These are phyloP conservation scores for Tupaia tana DNA, from an alignment of 2,113 vertebrate genomes.

Conservation along the genomic window DNA sequence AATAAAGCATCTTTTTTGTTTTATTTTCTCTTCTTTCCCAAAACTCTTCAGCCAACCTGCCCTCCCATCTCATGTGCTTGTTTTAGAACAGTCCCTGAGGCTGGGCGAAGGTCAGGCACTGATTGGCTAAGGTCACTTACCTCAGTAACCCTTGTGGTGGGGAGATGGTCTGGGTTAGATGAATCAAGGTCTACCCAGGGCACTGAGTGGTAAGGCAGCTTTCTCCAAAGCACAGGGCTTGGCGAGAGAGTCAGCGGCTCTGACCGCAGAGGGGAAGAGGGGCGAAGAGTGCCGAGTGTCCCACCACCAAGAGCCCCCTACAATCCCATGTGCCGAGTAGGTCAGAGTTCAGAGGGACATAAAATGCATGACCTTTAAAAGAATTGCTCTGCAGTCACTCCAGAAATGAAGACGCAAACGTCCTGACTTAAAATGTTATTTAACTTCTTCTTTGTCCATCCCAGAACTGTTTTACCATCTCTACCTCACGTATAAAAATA, in stretches of 20 bases:
- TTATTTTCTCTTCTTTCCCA: neutral
- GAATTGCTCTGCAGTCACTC: neutral
- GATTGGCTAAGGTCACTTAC: neutral
- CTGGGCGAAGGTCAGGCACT: neutral
- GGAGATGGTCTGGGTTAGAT: neutral
- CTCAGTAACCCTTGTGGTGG: neutral
- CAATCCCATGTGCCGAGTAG: rapidly evolving
- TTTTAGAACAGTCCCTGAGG: neutral
- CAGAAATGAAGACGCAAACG: neutral
- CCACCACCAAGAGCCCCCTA: neutral
- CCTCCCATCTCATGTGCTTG: neutral
- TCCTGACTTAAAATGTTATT: neutral
- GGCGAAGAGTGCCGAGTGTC: neutral
- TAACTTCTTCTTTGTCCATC: neutral
- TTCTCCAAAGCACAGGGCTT: neutral
- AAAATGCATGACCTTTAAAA: neutral
- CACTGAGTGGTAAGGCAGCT: too few relatives aligned
- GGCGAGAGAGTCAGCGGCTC: neutral
- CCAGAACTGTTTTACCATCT: neutral
- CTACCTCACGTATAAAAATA: rapidly evolving
- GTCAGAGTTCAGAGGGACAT: neutral
- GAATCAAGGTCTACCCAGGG: neutral
- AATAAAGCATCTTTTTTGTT: too few relatives aligned
- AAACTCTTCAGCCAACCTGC: neutral
- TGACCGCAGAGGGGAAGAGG: neutral